These are phyloP conservation scores for Antheraea assamensis DNA, from an alignment of 2,888 invertebrate species.

Conservation along the genomic window DNA sequence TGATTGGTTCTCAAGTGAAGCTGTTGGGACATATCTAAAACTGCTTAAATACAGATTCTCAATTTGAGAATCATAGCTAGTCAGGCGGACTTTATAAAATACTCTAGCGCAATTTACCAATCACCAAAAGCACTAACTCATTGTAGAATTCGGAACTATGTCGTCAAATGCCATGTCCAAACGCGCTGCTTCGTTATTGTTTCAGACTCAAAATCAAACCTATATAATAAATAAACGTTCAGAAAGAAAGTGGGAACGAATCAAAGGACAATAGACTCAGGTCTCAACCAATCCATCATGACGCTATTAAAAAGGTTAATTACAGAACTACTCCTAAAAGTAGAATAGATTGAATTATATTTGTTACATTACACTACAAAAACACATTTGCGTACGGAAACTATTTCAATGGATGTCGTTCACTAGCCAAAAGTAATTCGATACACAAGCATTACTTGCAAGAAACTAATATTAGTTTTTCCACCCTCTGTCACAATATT, in stretches of 20 bases:
- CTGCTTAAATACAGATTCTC: not conserved
- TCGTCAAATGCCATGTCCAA: not conserved
- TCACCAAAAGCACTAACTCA: not conserved
- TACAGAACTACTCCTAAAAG: not conserved
- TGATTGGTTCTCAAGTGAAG: not conserved
- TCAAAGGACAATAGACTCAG: not conserved
- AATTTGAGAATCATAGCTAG: not conserved
- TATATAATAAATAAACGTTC: not conserved
- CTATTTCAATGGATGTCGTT: conserved; percentile 7
- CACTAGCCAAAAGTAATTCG: conserved; percentile 2
- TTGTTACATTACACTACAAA: not conserved
- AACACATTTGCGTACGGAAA: not conserved
- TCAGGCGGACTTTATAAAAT: not conserved
- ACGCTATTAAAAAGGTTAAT: not conserved
- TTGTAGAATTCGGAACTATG: not conserved
- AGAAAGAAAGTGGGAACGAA: not conserved
- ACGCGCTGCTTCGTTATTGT: not conserved
- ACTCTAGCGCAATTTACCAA: not conserved
- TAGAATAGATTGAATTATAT: not conserved
- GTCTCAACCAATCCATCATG: not conserved
- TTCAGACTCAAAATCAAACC: not conserved
- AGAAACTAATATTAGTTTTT: conserved; percentile 41
- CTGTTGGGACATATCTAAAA: not conserved
- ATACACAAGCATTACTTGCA: conserved; percentile 24
- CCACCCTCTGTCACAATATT: conserved; percentile 28